phyloP scores from a whole-genome alignment of 1,140 invertebrate genomes.

The Portunus trituberculatus region DNA sequence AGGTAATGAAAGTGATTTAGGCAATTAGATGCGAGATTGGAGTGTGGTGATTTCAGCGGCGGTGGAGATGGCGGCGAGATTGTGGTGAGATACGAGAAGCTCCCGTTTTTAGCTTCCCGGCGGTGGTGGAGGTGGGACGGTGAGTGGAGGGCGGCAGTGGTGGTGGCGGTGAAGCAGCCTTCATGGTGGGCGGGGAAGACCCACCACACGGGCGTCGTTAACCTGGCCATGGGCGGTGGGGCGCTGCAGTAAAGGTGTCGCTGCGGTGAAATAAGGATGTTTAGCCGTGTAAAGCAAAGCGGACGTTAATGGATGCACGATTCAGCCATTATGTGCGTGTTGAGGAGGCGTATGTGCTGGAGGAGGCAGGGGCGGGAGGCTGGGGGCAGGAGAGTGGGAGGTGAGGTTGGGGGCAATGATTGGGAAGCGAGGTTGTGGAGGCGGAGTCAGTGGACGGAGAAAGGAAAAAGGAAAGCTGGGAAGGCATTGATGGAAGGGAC shows the following conservation, averaged over 20 bases:
- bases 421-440: background rate
- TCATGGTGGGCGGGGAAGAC: background rate
- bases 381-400: background rate
- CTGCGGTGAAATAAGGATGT: slow-evolving; percentile 69
- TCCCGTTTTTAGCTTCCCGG: background rate
- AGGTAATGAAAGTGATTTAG: background rate
- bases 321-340: slow-evolving; percentile 26
- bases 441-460: background rate
- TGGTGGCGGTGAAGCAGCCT: background rate
- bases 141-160: background rate
- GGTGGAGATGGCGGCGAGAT: background rate
- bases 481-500: background rate
- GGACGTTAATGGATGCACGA: slow-evolving; percentile 69
- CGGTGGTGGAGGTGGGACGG: background rate
- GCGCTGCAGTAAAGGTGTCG: slow-evolving; percentile 60
- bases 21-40: background rate
- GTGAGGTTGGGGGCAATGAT: too few species aligned
- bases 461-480: background rate
- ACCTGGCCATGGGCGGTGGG: background rate
- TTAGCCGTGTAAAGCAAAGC: slow-evolving; percentile 65
- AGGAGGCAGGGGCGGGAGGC: background rate
- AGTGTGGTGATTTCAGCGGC: background rate
- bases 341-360: background rate
- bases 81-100: background rate
- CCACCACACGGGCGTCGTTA: slow-evolving; percentile 31